Percentiles rank a stretch among this genome's conserved stretches.
These are phyloP conservation scores for Keiferia lycopersicella DNA, from an alignment of 2,888 invertebrate species.

Conservation along the genomic window DNA sequence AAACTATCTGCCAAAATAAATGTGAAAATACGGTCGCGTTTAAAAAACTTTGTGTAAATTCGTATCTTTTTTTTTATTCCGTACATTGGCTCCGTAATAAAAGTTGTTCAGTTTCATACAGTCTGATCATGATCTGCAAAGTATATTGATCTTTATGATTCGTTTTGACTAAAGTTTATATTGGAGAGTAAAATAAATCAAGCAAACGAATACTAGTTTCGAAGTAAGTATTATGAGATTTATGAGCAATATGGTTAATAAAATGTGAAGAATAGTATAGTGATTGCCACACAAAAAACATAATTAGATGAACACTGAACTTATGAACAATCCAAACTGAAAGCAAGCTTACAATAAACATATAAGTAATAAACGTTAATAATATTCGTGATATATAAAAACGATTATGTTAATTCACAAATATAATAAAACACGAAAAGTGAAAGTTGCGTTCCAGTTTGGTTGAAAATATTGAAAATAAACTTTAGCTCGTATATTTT, in stretches of 20 bases:
- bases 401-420: constrained; percentile 12
- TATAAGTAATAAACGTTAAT: constrained; percentile 30
- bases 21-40: no score
- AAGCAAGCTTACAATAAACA: constrained; percentile 50
- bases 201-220: constrained; percentile 34
- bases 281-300: constrained; percentile 57
- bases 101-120: no score
- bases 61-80: no score
- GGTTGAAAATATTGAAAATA: constrained; percentile 53
- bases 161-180: constrained; percentile 29
- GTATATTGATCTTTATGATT: no score
- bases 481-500: constrained; percentile 66
- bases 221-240: constrained; percentile 31
- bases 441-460: constrained; percentile 61
- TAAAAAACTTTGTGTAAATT: no score
- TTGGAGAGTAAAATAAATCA: constrained; percentile 36
- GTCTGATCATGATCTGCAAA: no score
- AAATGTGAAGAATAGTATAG: constrained; percentile 45
- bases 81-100: no score
- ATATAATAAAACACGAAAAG: constrained; percentile 11
- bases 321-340: constrained; percentile 63
- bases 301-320: constrained; percentile 57
- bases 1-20: no score
- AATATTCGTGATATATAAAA: constrained; percentile 30
- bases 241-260: constrained; percentile 35